These are phyloP conservation scores for Petrophora chlorosata DNA, from an alignment of 2,888 invertebrate species.

Conservation along the genomic window DNA sequence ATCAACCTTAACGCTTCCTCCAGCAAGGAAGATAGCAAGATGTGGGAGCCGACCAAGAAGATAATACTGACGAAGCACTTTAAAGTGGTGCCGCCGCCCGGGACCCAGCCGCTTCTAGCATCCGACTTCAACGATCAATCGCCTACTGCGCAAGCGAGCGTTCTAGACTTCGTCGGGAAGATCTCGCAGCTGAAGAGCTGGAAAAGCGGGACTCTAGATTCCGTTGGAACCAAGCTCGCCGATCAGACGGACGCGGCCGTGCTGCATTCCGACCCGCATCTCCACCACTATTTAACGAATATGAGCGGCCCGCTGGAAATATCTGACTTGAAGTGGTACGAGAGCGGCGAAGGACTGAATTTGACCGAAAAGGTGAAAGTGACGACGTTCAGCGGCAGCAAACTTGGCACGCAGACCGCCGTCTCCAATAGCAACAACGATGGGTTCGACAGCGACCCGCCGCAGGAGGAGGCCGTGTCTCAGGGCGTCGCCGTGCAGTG, in stretches of 20 bases:
- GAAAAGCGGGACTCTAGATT: conserved; percentile 71
- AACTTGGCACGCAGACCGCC: conserved; percentile 67
- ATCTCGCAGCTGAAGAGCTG: conserved; percentile 74
- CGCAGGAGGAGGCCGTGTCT: conserved; percentile 68
- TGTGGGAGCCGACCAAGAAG: conserved; percentile 74
- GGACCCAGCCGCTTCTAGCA: conserved; percentile 55
- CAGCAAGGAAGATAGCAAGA: conserved; percentile 73
- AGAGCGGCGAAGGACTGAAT: conserved; percentile 68
- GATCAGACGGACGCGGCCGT: conserved; percentile 73
- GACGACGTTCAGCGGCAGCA: conserved; percentile 61
- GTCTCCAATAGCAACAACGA: conserved; percentile 74
- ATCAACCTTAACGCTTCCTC: conserved; percentile 79
- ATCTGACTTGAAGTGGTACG: conserved; percentile 76
- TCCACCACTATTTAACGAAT: conserved; percentile 67
- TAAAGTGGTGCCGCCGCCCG: conserved; percentile 66
- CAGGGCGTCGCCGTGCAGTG: conserved; percentile 84
- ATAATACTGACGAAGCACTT: conserved; percentile 69
- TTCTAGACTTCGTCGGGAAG: conserved; percentile 74
- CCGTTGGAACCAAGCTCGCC: conserved; percentile 69
- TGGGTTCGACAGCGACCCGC: conserved; percentile 76
- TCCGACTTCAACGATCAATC: conserved; percentile 63
- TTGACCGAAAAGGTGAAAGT: conserved; percentile 72
- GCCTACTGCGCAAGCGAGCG: conserved; percentile 59
- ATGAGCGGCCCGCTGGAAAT: conserved; percentile 78
- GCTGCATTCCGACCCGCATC: conserved; percentile 59